These are phyloP conservation scores for Lipophrys pholis DNA, from an alignment of 2,113 vertebrate species.

Conservation along the genomic window DNA sequence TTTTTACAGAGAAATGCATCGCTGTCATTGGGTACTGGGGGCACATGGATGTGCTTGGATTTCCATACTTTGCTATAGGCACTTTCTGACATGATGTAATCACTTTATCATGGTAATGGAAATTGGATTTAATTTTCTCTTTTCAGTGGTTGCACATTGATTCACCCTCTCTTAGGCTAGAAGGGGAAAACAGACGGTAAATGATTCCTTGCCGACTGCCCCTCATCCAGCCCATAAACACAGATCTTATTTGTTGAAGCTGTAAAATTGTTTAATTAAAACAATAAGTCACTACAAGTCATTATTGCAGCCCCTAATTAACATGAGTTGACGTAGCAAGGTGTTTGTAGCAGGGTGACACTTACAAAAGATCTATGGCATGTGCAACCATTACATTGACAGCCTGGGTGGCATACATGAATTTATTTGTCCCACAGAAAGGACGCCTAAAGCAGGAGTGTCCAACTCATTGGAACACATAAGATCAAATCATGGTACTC, in stretches of 20 bases:
- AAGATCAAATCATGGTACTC: too few relatives aligned
- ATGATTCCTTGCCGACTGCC: conserved; percentile 61
- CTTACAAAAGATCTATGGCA: conserved; percentile 39
- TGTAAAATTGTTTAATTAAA: conserved; percentile 79
- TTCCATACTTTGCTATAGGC: conserved; percentile 56
- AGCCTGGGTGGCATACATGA: conserved; percentile 51
- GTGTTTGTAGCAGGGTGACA: conserved; percentile 43
- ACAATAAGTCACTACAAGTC: conserved; percentile 78
- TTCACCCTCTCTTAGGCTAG: conserved; percentile 51
- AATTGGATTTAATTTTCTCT: conserved; percentile 73
- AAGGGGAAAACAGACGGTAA: conserved; percentile 62
- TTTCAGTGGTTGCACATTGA: conserved; percentile 47
- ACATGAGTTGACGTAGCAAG: conserved; percentile 67
- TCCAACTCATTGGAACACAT: too few relatives aligned
- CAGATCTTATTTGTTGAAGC: conserved; percentile 76
- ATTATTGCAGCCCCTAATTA: conserved; percentile 74
- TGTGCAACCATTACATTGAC: conserved; percentile 56
- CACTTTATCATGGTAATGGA: conserved; percentile 71
- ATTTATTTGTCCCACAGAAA: conserved; percentile 41
- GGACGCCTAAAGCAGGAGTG: not conserved
- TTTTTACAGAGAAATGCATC: conserved; percentile 40
- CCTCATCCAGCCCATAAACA: conserved; percentile 69
- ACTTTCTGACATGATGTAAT: conserved; percentile 69
- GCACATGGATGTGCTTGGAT: conserved; percentile 56
- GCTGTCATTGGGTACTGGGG: conserved; percentile 45